phyloP scores from a whole-genome alignment of 2,797 vertebrate species.

The Lemur catta region DNA sequence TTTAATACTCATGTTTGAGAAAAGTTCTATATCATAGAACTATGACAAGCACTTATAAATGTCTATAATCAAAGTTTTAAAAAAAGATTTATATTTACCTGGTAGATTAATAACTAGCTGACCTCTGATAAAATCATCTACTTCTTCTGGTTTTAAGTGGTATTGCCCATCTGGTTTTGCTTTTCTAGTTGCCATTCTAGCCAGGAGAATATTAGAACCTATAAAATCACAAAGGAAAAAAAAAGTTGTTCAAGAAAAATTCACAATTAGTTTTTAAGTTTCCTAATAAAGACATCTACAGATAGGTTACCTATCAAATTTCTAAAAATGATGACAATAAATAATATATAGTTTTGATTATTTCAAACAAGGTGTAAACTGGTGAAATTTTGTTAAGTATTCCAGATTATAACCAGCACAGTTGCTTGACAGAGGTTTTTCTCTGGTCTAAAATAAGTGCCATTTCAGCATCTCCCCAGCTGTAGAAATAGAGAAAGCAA shows the following conservation, averaged over 20 bases:
- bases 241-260: neutral
- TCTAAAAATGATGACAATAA: conserved; percentile 47
- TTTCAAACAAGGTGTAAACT: neutral
- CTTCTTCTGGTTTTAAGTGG: conserved; percentile 93
- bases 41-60: neutral
- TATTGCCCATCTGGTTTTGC: conserved; percentile 97
- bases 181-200: conserved; percentile 95
- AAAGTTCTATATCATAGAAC: neutral
- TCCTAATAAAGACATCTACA: neutral
- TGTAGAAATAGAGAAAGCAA: neutral
- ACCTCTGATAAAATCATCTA: conserved; percentile 97
- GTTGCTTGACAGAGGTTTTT: neutral
- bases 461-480: neutral
- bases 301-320: neutral
- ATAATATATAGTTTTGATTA: neutral
- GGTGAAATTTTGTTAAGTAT: neutral
- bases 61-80: neutral
- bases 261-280: conserved; percentile 16
- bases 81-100: conserved; percentile 83
- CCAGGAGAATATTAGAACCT: conserved; percentile 99
- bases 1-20: conserved; percentile 5
- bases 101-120: conserved; percentile 94
- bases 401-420: neutral
- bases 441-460: neutral
- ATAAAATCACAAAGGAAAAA: conserved; percentile 37